Evolutionary conservation across 2,113 vertebrate species (phyloP).

Genomic region (Ovibos moschatus): DNA sequence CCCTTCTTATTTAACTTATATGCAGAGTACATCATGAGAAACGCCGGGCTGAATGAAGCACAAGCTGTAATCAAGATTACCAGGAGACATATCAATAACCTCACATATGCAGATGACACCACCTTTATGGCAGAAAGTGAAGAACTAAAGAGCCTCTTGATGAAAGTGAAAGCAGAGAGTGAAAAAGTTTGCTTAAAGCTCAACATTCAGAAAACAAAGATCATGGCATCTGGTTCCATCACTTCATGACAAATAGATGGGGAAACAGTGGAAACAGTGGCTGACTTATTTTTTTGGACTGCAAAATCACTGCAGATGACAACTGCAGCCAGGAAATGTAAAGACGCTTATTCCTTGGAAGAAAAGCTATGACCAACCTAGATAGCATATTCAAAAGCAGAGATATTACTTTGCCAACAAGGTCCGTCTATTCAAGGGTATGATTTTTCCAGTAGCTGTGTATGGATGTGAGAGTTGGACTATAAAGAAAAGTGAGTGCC

Average conservation of each 20-base stretch:
- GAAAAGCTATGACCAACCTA: background rate
- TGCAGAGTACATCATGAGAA: background rate
- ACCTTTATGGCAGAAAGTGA: background rate
- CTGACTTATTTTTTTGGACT: background rate
- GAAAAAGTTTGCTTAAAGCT: background rate
- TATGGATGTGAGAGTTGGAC: background rate
- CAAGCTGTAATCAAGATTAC: background rate
- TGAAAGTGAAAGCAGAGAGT: background rate
- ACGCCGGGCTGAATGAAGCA: accelerated
- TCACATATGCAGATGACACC: background rate
- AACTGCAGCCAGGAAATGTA: background rate
- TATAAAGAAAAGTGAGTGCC: background rate
- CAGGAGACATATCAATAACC: background rate
- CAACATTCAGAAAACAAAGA: background rate
- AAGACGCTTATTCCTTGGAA: background rate
- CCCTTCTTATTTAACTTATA: background rate
- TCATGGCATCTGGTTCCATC: background rate
- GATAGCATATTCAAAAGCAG: background rate
- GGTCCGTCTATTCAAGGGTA: background rate
- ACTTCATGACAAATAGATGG: background rate
- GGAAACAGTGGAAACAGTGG: background rate
- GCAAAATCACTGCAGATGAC: background rate
- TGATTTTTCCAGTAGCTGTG: background rate
- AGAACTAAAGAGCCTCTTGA: background rate
- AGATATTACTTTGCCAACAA: background rate